Base-by-base conservation (phyloP, 2,797 vertebrate species). In the Enteromius argenteus region DNA sequence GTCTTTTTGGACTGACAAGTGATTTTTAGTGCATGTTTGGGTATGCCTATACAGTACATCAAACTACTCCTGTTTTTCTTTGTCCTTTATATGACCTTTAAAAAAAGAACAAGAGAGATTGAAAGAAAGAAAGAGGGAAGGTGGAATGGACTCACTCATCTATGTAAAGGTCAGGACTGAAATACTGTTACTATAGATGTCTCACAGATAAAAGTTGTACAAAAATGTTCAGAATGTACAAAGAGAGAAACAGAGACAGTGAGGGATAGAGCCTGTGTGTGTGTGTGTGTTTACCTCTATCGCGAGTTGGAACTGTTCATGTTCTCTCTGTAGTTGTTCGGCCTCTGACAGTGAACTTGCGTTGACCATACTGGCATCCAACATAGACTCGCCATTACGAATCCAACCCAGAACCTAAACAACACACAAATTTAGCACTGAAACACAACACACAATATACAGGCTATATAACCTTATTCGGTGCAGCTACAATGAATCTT, bases 301-400 rank as follows among this genome's bases (percentile, higher is more conserved):
- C 60, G 97, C 98, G 93, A 99, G 95, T 90, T 99, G 98, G 92
- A 99, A 99, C 92, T 99, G 98, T 66, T 99, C 98, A 0, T 99
- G 98, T 58, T 99, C 98, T 88, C 97, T 93, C 93, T 99, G 98
- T 79, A 99, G 96, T 90, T 99, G 98, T 91, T 99, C 98, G 0
- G 98, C 98, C 93, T 99, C 98, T 0, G 97, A 98, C 87, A 99
- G 94, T 3, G 98, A 99, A 90, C 98, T 99, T 60, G 98, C 98
- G 0, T 98, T 99, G 92, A 99, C 97, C 85, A 99, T 96, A 92
- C 97, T 99, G 84, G 98, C 98, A 0, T 97, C 99, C 89, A 99
- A 91, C 98, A 99, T 99, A 0, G 98, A 99, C 91, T 99, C 98
- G n/a, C 98, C 98, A 0, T 99, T 99, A 88, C 97, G 96, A 87